phyloP scores from a whole-genome alignment of 2,113 vertebrate species.

The Epinephelus cyanopodus region DNA sequence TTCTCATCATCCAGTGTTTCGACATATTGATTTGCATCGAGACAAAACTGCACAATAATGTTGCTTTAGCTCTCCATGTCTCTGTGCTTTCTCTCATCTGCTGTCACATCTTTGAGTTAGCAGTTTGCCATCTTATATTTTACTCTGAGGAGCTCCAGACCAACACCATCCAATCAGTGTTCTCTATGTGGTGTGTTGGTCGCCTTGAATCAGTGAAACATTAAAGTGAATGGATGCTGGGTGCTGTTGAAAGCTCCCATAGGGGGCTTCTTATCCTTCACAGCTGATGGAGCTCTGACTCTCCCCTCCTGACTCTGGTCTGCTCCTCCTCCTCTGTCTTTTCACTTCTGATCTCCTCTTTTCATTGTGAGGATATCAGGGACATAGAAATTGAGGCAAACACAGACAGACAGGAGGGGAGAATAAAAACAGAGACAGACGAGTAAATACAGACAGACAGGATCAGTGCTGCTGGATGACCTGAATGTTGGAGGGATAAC shows the following conservation, averaged over 20 bases:
- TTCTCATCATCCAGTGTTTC: no score
- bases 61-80: no score
- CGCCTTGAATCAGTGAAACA: constrained; percentile 1
- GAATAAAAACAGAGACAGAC: no score
- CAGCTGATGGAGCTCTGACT: constrained; percentile 1
- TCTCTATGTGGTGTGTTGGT: neutral
- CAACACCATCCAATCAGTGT: neutral
- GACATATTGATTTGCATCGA: no score
- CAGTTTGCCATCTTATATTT: neutral
- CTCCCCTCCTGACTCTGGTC: neutral
- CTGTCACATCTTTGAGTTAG: neutral
- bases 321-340: neutral
- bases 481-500: neutral
- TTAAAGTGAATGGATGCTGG: constrained; percentile 1
- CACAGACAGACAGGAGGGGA: no score
- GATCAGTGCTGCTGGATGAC: no score
- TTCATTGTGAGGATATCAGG: neutral
- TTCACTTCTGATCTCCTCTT: neutral
- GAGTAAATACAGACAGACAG: no score
- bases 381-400: neutral
- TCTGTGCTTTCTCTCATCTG: no score
- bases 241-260: constrained; percentile 23
- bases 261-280: constrained; percentile 21
- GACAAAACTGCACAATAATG: no score
- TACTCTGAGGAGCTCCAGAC: neutral